These are phyloP conservation scores for Pygoscelis adeliae DNA, from an alignment of 2,113 vertebrate species.

Conservation along the genomic window DNA sequence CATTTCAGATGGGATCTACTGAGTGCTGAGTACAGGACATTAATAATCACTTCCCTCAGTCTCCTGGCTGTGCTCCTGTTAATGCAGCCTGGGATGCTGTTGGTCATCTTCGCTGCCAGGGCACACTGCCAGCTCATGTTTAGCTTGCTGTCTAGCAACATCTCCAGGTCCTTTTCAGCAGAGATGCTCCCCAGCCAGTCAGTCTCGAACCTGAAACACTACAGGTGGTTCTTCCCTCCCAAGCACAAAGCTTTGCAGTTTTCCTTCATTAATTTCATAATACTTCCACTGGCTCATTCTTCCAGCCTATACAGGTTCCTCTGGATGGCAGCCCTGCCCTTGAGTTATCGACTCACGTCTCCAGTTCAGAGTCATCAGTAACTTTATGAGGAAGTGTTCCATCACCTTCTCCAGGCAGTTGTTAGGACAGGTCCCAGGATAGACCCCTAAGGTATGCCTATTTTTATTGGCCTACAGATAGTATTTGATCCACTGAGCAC, in stretches of 20 bases:
- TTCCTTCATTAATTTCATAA: background rate
- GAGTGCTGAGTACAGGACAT: background rate
- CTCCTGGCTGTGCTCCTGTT: background rate
- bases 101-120: background rate
- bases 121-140: background rate
- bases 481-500: background rate
- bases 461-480: background rate
- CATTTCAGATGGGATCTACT: background rate
- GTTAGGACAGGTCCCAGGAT: background rate
- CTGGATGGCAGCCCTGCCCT: background rate
- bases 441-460: background rate
- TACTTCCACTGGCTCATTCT: background rate
- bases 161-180: background rate
- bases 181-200: background rate
- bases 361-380: background rate
- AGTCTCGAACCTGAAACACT: background rate
- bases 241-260: background rate
- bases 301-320: background rate
- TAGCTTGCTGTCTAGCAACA: background rate
- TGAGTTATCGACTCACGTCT: accelerated
- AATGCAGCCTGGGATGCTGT: background rate
- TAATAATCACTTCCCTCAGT: background rate
- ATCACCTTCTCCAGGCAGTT: background rate
- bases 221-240: background rate
- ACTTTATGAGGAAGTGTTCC: background rate